Evolutionary conservation across 1,140 invertebrate species (phyloP).

Genomic region (Trichonephila inaurata): DNA sequence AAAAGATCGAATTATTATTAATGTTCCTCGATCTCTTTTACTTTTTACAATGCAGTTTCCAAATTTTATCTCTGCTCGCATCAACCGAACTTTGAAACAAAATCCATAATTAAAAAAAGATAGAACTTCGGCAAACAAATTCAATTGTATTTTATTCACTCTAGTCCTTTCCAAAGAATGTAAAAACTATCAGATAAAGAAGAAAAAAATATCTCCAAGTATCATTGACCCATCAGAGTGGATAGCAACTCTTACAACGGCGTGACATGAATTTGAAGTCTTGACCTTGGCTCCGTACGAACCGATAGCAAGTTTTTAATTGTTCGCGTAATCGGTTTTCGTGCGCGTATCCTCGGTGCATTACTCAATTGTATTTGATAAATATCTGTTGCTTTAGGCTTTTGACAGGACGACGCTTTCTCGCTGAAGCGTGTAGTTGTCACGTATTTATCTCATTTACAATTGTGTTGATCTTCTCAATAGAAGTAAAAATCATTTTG

Average conservation of each 20-base stretch:
- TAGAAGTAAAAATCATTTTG: too few species aligned
- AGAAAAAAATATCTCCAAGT: too few species aligned
- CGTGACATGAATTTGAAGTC: not conserved
- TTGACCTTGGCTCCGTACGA: not conserved
- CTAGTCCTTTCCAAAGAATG: not conserved
- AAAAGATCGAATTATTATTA: too few species aligned
- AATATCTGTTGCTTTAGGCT: not conserved
- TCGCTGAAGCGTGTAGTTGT: not conserved
- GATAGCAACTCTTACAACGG: not conserved
- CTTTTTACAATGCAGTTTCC: too few species aligned
- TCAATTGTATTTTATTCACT: not conserved
- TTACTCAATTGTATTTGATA: not conserved
- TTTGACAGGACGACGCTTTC: not conserved
- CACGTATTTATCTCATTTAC: not conserved
- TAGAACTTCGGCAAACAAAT: too few species aligned
- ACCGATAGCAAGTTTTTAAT: not conserved
- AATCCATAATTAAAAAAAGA: too few species aligned
- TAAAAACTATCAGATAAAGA: too few species aligned
- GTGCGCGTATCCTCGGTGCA: too few species aligned
- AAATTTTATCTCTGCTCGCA: too few species aligned
- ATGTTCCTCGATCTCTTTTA: too few species aligned
- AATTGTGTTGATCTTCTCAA: not conserved
- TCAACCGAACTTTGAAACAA: too few species aligned
- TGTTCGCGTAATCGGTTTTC: not conserved
- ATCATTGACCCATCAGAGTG: not conserved